These are phyloP conservation scores for Phaedon cochleariae DNA, from an alignment of 2,888 invertebrate species.

Conservation along the genomic window DNA sequence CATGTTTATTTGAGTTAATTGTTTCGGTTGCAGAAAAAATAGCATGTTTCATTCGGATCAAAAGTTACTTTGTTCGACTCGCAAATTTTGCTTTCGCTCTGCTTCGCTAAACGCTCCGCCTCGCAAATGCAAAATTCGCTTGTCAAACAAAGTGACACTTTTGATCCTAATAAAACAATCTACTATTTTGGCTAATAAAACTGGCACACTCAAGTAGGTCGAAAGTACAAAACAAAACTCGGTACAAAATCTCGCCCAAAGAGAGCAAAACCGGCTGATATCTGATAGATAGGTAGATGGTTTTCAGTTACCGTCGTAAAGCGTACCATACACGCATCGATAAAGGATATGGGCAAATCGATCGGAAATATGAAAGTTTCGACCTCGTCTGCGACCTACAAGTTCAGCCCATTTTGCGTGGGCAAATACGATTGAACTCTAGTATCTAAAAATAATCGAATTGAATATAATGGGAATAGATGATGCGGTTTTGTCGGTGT, in stretches of 20 bases:
- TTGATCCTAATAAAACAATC: too few relatives aligned
- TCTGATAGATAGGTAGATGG: too few relatives aligned
- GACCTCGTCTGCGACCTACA: conserved; percentile 57
- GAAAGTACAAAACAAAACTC: too few relatives aligned
- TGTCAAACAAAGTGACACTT: too few relatives aligned
- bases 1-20: too few relatives aligned
- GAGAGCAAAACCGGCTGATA: neutral
- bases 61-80: too few relatives aligned
- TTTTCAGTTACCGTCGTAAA: conserved; percentile 25
- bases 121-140: too few relatives aligned
- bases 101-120: too few relatives aligned
- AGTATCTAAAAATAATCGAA: neutral
- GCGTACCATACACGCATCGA: neutral
- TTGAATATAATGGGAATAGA: neutral
- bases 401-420: conserved; percentile 51
- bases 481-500: neutral
- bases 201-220: conserved; percentile 20
- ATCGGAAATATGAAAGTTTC: conserved; percentile 50
- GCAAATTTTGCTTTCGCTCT: too few relatives aligned
- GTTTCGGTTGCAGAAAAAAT: too few relatives aligned
- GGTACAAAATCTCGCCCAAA: conserved; percentile 18
- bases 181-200: too few relatives aligned
- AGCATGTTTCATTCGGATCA: too few relatives aligned
- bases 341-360: conserved; percentile 28
- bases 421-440: conserved; percentile 27